A percentile compares a stretch with the other conserved stretches of the same genome.
Evolutionary conservation across 2,113 vertebrate species (phyloP).

Genomic region (Corynorhinus townsendii): DNA sequence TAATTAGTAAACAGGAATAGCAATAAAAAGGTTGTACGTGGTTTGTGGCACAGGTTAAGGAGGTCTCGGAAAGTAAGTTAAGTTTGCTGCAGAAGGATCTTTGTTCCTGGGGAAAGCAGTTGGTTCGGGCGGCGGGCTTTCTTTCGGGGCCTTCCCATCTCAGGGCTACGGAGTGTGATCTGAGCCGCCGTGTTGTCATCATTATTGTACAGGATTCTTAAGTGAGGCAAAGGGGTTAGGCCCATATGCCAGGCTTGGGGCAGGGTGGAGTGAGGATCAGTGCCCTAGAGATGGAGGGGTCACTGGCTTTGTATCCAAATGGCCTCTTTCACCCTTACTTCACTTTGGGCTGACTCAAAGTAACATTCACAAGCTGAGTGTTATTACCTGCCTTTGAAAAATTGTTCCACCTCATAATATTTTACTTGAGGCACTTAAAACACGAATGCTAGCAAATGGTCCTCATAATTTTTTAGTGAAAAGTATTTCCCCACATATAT

Average conservation of each 20-base stretch:
- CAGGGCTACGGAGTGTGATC: background rate
- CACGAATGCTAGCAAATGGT: background rate
- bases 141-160: background rate
- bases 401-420: background rate
- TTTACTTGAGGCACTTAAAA: background rate
- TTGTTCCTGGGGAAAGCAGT: background rate
- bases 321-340: background rate
- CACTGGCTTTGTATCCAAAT: background rate
- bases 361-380: background rate
- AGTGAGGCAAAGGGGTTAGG: background rate
- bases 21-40: background rate
- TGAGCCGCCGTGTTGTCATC: background rate
- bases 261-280: background rate
- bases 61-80: background rate
- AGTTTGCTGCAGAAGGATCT: background rate
- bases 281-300: background rate
- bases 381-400: background rate
- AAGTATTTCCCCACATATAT: background rate
- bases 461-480: background rate
- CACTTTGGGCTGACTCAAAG: background rate
- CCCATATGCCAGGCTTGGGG: background rate
- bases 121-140: background rate
- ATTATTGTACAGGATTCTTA: background rate
- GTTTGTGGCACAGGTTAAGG: background rate
- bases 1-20: background rate